Evolutionary conservation across 2,888 invertebrate genomes (phyloP), one percentile per base, ranked within the genome.

Genomic region (Phragmatobia fuliginosa): DNA sequence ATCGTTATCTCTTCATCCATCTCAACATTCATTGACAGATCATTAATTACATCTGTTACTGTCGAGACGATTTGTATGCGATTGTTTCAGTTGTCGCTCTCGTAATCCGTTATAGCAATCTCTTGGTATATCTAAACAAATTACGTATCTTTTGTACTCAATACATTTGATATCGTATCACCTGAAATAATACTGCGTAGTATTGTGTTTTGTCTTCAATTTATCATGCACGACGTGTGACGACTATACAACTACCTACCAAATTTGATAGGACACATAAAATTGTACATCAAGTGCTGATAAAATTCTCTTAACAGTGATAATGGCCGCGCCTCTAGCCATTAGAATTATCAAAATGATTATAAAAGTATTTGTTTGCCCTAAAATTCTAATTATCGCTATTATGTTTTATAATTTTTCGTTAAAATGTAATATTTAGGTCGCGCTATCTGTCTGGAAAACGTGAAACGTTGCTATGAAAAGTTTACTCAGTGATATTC

Each of bases 301-400:
- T 84, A 85, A 71, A 71, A 72, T 73, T 73, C 78, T 83, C 80
- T 81, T 72, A 69, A 72, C 66, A 67, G 67, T 71, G 87, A 88
- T 87, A 87, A 77, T 74, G 82, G 87, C 90, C 93, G 89, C 92
- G 88, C 94, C 93, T 89, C 89, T 90, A 1, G 78, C 88, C 86
- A 91, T 93, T 92, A 90, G 83, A 90, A 92, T 93, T 90, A 91
- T 91, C 88, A 70, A 65, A 68, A 73, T 81, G 84, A 89, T 91
- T 89, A 87, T 38, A 76, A 73, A 82, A 88, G 91, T 90, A 14
- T 14, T 88, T 66, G 66, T 45, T 61, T 68, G 82, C 80, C 85
- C 84, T 83, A 76, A 83, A 85, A 88, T 80, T 84, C 84, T 76
- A 83, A 81, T 83, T 78, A 84, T 85, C 82, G 68, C 66, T 65